Base-by-base conservation (phyloP, 2,888 invertebrate genomes). In the Drosophila mulleri region DNA sequence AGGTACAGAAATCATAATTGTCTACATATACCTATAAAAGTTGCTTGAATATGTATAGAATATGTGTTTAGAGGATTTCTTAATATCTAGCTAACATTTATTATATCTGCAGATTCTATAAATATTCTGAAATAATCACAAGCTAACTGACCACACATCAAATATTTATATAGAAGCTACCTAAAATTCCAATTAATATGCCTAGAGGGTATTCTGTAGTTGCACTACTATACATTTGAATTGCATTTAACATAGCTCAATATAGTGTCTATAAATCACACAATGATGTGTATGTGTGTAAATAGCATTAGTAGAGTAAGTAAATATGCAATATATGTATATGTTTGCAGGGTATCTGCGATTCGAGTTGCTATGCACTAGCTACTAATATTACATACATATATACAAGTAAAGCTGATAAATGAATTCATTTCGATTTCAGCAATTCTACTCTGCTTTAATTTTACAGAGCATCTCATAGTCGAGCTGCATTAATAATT, bases 401-500 rank as follows among this genome's bases (percentile, higher is more conserved):
- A 29, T 29, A 29, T 29, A 2, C 1, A 29, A 29, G 2, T 18
- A 29, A 26, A 4, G 4, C 8, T n/a, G n/a, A 47, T 26, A 8
- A 47, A 16, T 48, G 32, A 26, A 9, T 48, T 48, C 3, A 48
- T 18, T 18, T 7, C 1, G 32, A 60, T 5, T 26, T 5, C 3
- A 26, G 26, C 6, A 7, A 26, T 7, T 26, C 26, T 0, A 0
- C 26, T 26, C 26, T 26, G 26, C 7, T 7, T 5, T 26, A 6
- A 8, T 20, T 26, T 7, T 12, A 50, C 37, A 52, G 45, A 16
- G 45, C 32, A 59, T 39, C 18, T 18, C 3, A 16, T 6, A 59
- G 80, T 80, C 67, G 29, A 9, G 32, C 52, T 42, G 0, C 2
- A 23, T 8, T n/a, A 1, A 7, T 11, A 20, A 18, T 39, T 50